Conservation (phyloP, 2,113 vertebrate genomes). For the Pomatorhinus ruficollis region DNA sequence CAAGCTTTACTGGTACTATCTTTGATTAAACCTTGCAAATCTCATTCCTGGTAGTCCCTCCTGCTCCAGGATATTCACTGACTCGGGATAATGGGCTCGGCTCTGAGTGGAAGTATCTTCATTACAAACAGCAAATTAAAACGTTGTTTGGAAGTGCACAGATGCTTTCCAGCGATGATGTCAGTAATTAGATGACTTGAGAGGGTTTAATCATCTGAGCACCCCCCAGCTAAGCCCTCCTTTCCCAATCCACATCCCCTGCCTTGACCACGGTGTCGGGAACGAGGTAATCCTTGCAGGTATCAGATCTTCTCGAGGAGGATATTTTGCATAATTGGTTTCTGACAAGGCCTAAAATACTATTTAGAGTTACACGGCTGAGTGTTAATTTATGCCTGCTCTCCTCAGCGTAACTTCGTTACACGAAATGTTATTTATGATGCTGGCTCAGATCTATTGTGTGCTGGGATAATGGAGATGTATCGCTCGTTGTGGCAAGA, state of each 20-base stretch:
- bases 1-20: background rate
- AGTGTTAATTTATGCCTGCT: conserved; percentile 41
- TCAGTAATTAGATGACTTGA: background rate
- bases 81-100: fast-evolving
- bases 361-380: background rate
- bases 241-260: background rate
- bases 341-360: conserved; percentile 46
- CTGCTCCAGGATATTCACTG: background rate
- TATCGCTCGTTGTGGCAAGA: conserved; percentile 17
- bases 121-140: background rate
- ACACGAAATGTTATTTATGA: conserved; percentile 14
- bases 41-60: background rate
- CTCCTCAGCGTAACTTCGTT: background rate
- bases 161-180: background rate
- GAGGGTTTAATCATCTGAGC: background rate
- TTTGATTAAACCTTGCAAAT: background rate
- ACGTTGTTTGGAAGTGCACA: background rate
- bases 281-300: background rate
- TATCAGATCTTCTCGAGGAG: background rate
- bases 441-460: background rate
- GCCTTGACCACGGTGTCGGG: background rate
- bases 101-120: background rate
- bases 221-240: background rate
- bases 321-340: conserved; percentile 50
- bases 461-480: conserved; percentile 40